Evolutionary conservation across 1,140 invertebrate genomes (phyloP).

Genomic region (Sweltsa coloradensis): DNA sequence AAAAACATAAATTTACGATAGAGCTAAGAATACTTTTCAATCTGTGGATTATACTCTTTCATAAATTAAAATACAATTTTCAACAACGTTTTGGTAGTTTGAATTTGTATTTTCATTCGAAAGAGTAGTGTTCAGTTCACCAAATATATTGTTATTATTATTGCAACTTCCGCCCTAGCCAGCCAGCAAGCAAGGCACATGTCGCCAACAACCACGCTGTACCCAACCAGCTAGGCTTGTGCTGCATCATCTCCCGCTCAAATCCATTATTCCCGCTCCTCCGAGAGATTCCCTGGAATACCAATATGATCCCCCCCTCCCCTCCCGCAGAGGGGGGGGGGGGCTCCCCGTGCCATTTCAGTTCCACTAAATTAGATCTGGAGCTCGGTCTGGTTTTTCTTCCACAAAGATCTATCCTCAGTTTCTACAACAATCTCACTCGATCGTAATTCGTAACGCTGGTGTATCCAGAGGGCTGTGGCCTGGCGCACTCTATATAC

Average conservation of each 20-base stretch:
- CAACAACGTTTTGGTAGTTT: too few species aligned
- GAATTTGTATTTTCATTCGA: too few species aligned
- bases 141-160: too few species aligned
- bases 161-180: background rate
- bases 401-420: background rate
- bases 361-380: conserved; percentile 17
- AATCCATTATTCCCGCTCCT: conserved; percentile 5
- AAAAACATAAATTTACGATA: too few species aligned
- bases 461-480: too few species aligned
- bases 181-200: background rate
- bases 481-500: too few species aligned
- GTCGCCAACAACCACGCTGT: background rate
- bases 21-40: too few species aligned
- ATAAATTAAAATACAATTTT: too few species aligned
- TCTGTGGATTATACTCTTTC: too few species aligned
- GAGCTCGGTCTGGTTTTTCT: conserved; percentile 15
- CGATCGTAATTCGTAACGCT: too few species aligned
- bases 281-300: conserved; percentile 3
- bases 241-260: background rate
- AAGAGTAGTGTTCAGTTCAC: too few species aligned
- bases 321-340: conserved; percentile 1
- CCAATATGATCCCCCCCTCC: background rate
- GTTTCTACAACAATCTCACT: too few species aligned
- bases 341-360: conserved; percentile 10
- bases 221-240: background rate